Conservation (phyloP, 2,888 invertebrate genomes). For the Steinernema carpocapsae region DNA sequence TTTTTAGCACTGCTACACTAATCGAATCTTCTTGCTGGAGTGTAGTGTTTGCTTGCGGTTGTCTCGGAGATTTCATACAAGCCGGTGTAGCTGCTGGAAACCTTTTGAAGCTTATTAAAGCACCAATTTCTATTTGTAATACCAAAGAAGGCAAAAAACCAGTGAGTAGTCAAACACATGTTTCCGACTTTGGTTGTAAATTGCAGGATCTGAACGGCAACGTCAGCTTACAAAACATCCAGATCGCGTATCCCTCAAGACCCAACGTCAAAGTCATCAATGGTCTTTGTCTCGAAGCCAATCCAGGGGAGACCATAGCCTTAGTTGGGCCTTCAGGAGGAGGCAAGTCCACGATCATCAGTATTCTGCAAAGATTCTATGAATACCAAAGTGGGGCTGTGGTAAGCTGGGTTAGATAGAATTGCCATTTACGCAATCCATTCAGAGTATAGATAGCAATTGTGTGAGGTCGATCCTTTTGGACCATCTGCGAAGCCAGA, state of each 20-base stretch:
- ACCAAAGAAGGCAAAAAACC: background rate
- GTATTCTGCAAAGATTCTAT: background rate
- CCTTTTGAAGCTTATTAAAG: background rate
- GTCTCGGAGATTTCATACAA: conserved; percentile 2
- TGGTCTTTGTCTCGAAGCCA: background rate
- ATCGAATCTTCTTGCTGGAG: background rate
- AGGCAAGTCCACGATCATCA: background rate
- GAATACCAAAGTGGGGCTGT: background rate
- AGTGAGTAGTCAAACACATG: background rate
- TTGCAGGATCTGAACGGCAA: too few relatives aligned
- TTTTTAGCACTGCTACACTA: background rate
- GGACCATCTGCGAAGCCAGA: background rate
- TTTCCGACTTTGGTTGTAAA: too few relatives aligned
- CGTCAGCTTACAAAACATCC: background rate
- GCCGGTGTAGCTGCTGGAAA: background rate
- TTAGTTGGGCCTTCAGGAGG: background rate
- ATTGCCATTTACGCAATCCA: background rate
- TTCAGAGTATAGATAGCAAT: background rate
- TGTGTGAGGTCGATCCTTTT: background rate
- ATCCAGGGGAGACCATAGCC: background rate
- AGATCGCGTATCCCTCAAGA: background rate
- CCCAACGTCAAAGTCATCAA: background rate
- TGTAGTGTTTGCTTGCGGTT: background rate
- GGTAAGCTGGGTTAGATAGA: too few relatives aligned
- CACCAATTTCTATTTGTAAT: background rate